Percentiles rank a stretch among this genome's conserved stretches.
Evolutionary conservation across 2,888 invertebrate species (phyloP).

Genomic region (Coremacera marginata): DNA sequence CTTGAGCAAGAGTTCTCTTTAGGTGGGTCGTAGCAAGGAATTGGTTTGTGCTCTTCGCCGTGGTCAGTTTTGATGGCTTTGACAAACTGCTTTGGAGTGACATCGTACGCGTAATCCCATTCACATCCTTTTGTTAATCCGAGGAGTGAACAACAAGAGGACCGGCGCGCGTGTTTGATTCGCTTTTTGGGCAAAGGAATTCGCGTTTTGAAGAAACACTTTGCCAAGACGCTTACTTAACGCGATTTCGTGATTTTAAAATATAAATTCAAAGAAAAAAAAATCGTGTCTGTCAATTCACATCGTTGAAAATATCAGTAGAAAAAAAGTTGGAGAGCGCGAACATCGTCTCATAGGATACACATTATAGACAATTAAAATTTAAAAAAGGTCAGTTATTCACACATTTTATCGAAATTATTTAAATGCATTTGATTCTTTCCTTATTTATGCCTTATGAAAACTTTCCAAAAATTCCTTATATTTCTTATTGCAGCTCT

Average conservation of each 20-base stretch:
- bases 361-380: too few relatives aligned
- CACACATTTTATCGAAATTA: too few relatives aligned
- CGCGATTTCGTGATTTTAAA: constrained; percentile 41
- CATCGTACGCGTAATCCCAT: constrained; percentile 50
- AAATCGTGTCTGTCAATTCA: constrained; percentile 39
- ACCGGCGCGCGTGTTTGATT: constrained; percentile 44
- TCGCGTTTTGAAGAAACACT: constrained; percentile 9
- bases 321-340: neutral
- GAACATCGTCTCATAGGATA: constrained; percentile 7
- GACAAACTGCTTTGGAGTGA: constrained; percentile 49
- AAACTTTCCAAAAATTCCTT: neutral
- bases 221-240: constrained; percentile 23
- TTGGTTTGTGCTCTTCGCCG: constrained; percentile 48
- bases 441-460: too few relatives aligned
- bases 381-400: too few relatives aligned
- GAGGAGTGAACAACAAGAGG: constrained; percentile 57
- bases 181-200: constrained; percentile 33
- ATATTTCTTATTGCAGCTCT: neutral
- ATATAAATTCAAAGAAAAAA: constrained; percentile 25
- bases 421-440: too few relatives aligned
- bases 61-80: constrained; percentile 36
- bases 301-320: constrained; percentile 35
- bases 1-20: constrained; percentile 23
- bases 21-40: neutral
- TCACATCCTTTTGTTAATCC: constrained; percentile 62